Conservation (phyloP, 2,797 vertebrate genomes). For the Tenualosa ilisha region DNA sequence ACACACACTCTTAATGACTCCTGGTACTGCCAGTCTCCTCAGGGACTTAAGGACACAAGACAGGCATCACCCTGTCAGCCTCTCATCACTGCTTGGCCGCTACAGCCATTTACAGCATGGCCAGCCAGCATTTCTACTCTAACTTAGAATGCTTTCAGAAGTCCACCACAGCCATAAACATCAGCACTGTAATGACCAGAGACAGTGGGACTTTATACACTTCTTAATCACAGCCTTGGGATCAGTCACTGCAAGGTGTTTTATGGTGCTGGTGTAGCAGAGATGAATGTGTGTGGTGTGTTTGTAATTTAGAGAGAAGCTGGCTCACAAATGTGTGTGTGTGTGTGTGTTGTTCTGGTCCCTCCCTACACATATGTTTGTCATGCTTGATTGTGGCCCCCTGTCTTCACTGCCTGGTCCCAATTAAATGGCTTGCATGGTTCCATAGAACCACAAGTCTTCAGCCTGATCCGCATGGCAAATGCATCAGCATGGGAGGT, state of each 20-base stretch:
- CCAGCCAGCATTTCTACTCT: neutral
- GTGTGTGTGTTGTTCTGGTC: constrained; percentile 54
- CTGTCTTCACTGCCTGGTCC: constrained; percentile 70
- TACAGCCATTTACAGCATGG: neutral
- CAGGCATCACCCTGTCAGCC: neutral
- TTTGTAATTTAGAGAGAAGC: neutral
- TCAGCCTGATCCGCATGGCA: constrained; percentile 58
- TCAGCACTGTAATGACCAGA: neutral
- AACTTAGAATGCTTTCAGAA: neutral
- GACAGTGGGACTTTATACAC: neutral
- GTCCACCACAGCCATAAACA: neutral
- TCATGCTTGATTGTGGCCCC: constrained; percentile 71
- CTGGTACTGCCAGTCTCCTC: neutral
- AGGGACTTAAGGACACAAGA: constrained; percentile 18
- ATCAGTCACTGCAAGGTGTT: neutral
- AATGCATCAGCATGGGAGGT: constrained; percentile 56
- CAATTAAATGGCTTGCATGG: constrained; percentile 73
- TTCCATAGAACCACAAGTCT: constrained; percentile 58
- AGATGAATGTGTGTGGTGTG: neutral
- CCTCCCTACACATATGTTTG: constrained; percentile 71
- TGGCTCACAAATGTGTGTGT: constrained; percentile 50
- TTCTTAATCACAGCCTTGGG: neutral
- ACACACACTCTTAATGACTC: constrained; percentile 18
- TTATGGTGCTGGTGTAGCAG: neutral
- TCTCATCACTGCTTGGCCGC: neutral